Evolutionary conservation across 2,888 invertebrate species (phyloP), one percentile per base, ranked within the genome.

Genomic region (Silvanus unidentatus): DNA sequence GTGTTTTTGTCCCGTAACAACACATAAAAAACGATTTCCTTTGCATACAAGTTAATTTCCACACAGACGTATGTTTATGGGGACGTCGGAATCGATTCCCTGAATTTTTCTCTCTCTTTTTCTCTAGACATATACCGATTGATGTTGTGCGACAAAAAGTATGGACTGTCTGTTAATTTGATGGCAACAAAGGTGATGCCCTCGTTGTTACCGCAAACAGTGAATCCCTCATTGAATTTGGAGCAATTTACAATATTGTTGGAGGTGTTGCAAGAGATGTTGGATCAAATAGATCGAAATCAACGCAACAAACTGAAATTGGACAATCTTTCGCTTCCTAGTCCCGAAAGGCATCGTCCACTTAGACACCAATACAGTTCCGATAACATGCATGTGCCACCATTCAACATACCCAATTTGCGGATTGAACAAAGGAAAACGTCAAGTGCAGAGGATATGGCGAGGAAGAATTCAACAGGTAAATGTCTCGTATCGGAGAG

Each of bases 131-230:
- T 96, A 65, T 96, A 95, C 76, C 85, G 88, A 64, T 78, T 88
- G 64, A 86, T 96, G 85, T 76, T 96, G 58, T 81, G 83, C 66
- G 94, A 96, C 72, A 88, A 88, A 71, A 89, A 86, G 66, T 95
- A 89, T 71, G 94, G 92, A 32, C 75, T 97, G 56, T 88, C 89
- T 2, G 85, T 93, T 39, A 91, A 86, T 67, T 77, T 94, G 60
- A 89, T 97, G 84, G 96, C 96, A 5, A 92, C 90, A 9, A 84
- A 89, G 66, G 91, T 95, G 62, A 88, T 97, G 81, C 97, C 96
- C 5, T 82, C 89, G 10, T 77, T 97, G 42, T 83, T 94, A 45
- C 96, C 96, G 13, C 92, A 92, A 68, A 88, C 93, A 1, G 86
- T 96, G 46, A 95, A 94, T 73, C 90, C 94, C 10, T 80, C 83